Conservation (phyloP, 1,140 invertebrate genomes). For the Dermatophagoides farinae region DNA sequence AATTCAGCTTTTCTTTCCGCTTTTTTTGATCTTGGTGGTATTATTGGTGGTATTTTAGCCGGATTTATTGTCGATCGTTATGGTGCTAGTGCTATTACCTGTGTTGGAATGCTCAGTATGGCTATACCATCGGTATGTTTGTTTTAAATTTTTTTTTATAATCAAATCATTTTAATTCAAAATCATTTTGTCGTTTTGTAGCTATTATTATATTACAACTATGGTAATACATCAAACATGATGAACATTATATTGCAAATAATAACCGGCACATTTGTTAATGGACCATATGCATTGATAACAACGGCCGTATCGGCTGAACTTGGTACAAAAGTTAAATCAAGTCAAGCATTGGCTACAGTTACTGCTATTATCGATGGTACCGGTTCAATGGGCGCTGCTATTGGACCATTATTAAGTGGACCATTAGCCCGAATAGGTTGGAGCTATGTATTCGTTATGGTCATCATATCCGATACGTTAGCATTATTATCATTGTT, state of each 20-base stretch:
- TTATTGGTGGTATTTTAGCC: conserved; percentile 65
- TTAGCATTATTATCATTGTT: conserved; percentile 40
- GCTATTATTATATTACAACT: conserved; percentile 54
- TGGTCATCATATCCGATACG: conserved; percentile 64
- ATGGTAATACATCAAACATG: conserved; percentile 37
- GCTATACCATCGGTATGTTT: conserved; percentile 55
- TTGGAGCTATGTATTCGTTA: conserved; percentile 75
- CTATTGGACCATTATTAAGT: conserved; percentile 67
- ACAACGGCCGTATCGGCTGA: conserved; percentile 89
- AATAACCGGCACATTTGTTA: conserved; percentile 58
- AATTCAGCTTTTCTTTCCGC: conserved; percentile 63
- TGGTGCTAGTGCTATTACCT: conserved; percentile 62
- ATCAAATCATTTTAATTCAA: conserved; percentile 5
- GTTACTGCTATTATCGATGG: conserved; percentile 93
- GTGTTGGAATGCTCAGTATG: conserved; percentile 52
- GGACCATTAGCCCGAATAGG: conserved; percentile 44
- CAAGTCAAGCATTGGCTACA: conserved; percentile 72
- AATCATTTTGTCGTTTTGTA: conserved; percentile 28
- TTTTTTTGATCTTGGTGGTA: conserved; percentile 74
- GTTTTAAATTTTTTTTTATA: background rate
- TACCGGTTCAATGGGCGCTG: conserved; percentile 70
- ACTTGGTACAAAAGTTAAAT: conserved; percentile 65
- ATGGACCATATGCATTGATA: conserved; percentile 85
- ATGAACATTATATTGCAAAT: conserved; percentile 46
- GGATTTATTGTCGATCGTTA: conserved; percentile 62